Percentiles rank a stretch among this genome's conserved stretches.
Evolutionary conservation across 2,888 invertebrate genomes (phyloP).

Genomic region (Icerya purchasi): DNA sequence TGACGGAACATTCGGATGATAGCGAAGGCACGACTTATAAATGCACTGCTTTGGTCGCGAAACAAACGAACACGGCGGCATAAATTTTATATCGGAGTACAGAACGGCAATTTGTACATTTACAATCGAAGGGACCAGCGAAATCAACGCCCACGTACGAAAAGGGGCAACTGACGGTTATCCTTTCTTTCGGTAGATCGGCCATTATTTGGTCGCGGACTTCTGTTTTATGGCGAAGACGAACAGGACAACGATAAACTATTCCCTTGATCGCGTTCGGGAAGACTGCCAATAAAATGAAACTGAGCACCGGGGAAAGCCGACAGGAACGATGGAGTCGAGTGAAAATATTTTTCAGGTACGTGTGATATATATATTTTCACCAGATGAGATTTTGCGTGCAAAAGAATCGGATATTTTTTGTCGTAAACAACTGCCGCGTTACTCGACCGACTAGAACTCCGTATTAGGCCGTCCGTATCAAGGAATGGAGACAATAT

Average conservation of each 20-base stretch:
- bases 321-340: background rate
- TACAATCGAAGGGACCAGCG: no score
- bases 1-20: background rate
- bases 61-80: no score
- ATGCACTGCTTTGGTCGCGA: conserved; percentile 1
- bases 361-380: background rate
- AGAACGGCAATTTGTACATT: background rate
- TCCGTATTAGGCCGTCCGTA: no score
- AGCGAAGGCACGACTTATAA: background rate
- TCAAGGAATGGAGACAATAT: no score
- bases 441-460: background rate
- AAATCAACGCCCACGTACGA: no score
- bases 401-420: background rate
- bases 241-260: background rate
- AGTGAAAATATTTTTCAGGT: background rate
- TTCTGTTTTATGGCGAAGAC: background rate
- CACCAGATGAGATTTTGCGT: background rate
- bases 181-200: background rate
- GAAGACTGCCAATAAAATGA: background rate
- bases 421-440: background rate
- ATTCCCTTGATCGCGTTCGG: background rate
- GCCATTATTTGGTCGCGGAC: conserved; percentile 1
- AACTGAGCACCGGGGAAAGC: background rate
- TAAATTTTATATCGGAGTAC: background rate
- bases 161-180: background rate